Base-by-base conservation (phyloP, 1,140 invertebrate species). In the Plectrocnemia conspersa region DNA sequence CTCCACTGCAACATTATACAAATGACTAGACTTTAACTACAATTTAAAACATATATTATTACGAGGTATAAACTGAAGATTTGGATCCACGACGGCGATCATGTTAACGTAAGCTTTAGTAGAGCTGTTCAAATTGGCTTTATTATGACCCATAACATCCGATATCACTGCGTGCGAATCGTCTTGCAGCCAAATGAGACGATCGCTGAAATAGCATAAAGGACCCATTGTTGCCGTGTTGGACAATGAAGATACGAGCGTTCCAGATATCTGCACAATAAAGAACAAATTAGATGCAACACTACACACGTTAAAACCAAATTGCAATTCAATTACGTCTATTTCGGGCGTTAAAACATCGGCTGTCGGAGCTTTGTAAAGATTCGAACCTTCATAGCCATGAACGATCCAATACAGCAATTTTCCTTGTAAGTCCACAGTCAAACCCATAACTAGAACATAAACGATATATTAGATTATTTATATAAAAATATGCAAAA, bases 111-210 rank as follows among this genome's bases (percentile, higher is more conserved):
- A 78, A 19, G 74, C 77, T 5, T 82, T 68, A 29, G 77, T 78
- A 15, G 79, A 76, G 4, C 78, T 76, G 54, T 79, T 81, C 3
- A 93, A 77, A 5, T 81, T 72, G 1, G 89, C 89, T 2, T 86
- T 82, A 64, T 89, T 86, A 58, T 82, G 80, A 5, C 88, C 88
- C 16, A 74, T 72, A 6, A 88, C 67, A 70, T 92, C 88, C n/a
- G 85, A 85, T 11, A 92, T 83, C 1, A 89, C 80, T 0, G 88
- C 83, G 42, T 83, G 80, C 21, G 79, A 77, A n/a, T 83, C 78
- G 48, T 89, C 83, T 65, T 86, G 82, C 1, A 91, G 74, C 89
- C 89, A 93, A 25, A 92, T 77, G 9, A 93, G 68, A 7, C 86
- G 79, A 44, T 85, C 81, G 60, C 84, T 85, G 64, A 89, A 89